phyloP scores from a whole-genome alignment of 2,113 vertebrate genomes.

The Tyrannus savana region DNA sequence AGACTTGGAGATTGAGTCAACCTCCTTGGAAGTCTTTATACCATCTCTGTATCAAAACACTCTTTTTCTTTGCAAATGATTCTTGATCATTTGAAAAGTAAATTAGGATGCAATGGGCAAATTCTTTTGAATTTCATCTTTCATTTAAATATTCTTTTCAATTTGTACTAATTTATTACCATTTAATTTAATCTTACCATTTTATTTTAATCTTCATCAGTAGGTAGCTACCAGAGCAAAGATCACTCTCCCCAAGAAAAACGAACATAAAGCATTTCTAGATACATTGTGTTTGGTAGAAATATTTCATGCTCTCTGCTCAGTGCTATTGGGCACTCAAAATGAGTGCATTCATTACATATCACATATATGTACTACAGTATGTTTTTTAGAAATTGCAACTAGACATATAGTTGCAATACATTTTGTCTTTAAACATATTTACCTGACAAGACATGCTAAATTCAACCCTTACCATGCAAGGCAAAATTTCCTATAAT shows the following conservation, averaged over 20 bases:
- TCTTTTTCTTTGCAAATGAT: not conserved
- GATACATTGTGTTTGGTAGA: not conserved
- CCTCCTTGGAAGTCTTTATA: not conserved
- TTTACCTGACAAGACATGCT: fast-evolving
- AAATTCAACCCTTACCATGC: not conserved
- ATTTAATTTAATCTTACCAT: not conserved
- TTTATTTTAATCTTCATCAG: not conserved
- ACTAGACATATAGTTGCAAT: not conserved
- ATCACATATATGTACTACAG: not conserved
- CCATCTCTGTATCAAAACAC: not conserved
- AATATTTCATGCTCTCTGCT: not conserved
- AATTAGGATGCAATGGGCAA: not conserved
- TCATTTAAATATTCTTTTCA: not conserved
- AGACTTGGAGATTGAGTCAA: not conserved
- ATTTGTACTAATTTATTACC: not conserved
- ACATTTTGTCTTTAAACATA: not conserved
- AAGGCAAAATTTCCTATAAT: not conserved
- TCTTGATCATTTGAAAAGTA: not conserved
- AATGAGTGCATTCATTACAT: not conserved
- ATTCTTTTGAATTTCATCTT: not conserved
- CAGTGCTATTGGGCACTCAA: not conserved
- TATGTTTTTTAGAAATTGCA: not conserved
- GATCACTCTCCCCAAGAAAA: not conserved
- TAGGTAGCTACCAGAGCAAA: not conserved
- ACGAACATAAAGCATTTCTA: fast-evolving